Percentiles rank a stretch among this genome's conserved stretches.
These are phyloP conservation scores for Pitta sordida DNA, from an alignment of 2,113 vertebrate species.

Conservation along the genomic window DNA sequence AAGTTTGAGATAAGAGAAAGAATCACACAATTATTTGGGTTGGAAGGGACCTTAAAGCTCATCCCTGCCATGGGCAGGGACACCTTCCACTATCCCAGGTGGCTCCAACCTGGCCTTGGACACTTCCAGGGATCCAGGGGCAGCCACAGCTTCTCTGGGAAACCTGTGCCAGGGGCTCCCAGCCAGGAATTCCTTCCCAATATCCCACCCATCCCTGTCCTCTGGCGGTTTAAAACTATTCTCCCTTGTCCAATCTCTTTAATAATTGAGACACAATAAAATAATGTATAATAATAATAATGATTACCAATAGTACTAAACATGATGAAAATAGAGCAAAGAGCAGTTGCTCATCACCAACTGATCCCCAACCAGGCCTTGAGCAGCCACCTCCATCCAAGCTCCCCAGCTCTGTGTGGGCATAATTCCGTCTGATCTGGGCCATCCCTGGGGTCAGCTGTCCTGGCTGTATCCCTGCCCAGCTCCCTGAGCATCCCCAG, in stretches of 20 bases:
- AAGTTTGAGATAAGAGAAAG: neutral
- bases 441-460: neutral
- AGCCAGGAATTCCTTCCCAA: neutral
- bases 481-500: neutral
- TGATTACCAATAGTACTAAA: too few species aligned
- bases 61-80: neutral
- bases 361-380: neutral
- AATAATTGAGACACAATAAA: neutral
- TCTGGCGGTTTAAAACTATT: neutral
- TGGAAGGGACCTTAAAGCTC: neutral
- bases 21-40: neutral
- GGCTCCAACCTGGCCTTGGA: neutral
- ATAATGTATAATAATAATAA: neutral
- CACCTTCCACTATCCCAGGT: neutral
- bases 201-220: neutral
- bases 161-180: too few species aligned
- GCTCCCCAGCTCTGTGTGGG: neutral
- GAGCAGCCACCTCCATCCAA: neutral
- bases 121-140: neutral
- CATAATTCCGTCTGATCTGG: neutral
- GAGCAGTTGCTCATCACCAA: neutral
- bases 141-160: neutral
- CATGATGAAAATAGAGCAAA: neutral
- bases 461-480: neutral
- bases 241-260: neutral